Percentiles rank a stretch among this genome's conserved stretches.
These are phyloP conservation scores for Pomacea canaliculata DNA, from an alignment of 2,888 invertebrate species.

Conservation along the genomic window DNA sequence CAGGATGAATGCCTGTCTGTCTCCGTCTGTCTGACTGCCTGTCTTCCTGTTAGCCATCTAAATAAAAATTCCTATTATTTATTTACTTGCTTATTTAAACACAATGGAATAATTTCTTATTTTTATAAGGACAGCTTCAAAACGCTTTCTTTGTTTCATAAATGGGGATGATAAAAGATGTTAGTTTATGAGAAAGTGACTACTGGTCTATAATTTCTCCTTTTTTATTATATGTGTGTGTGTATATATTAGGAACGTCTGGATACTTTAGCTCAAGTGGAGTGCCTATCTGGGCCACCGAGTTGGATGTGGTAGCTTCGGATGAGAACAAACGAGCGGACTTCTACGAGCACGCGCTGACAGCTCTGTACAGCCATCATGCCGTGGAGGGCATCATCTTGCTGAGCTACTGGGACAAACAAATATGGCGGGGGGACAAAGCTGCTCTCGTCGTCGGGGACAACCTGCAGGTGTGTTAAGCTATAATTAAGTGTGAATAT, in stretches of 20 bases:
- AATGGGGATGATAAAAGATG: not conserved
- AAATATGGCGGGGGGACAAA: not conserved
- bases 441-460: constrained; percentile 19
- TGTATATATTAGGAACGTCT: constrained; percentile 23
- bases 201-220: too few relatives aligned
- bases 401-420: constrained; percentile 21
- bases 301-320: constrained; percentile 25
- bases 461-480: not conserved
- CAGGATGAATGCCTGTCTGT: too few relatives aligned
- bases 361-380: not conserved
- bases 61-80: too few relatives aligned
- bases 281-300: constrained; percentile 36
- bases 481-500: too few relatives aligned
- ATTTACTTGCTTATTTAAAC: too few relatives aligned
- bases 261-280: constrained; percentile 32
- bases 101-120: too few relatives aligned
- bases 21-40: too few relatives aligned
- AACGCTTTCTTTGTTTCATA: not conserved
- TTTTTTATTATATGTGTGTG: too few relatives aligned
- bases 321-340: constrained; percentile 32
- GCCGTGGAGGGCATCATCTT: constrained; percentile 2
- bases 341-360: constrained; percentile 17
- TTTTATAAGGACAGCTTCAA: too few relatives aligned
- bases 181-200: too few relatives aligned
- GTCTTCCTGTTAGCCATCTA: too few relatives aligned